A percentile compares a stretch with the other conserved stretches of the same genome.
phyloP scores from a whole-genome alignment of 2,797 vertebrate genomes.

The Ambastaia sidthimunki region DNA sequence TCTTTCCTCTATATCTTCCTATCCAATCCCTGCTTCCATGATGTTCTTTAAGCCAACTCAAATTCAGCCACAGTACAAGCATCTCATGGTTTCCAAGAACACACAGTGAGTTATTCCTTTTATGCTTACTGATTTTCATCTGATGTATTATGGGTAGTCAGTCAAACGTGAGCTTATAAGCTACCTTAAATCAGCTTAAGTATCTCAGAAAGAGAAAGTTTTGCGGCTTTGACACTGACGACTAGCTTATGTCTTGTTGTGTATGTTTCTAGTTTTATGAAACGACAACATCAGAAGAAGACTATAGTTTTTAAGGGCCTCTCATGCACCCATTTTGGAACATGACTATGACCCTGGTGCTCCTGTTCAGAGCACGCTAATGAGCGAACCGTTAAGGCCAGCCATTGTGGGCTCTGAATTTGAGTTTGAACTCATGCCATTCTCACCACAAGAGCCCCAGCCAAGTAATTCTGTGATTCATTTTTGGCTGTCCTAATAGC shows the following conservation, averaged over 20 bases:
- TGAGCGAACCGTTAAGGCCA: conserved; percentile 80
- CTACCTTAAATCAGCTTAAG: not conserved
- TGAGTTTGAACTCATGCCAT: conserved; percentile 75
- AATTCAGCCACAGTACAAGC: conserved; percentile 20
- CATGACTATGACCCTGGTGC: conserved; percentile 46
- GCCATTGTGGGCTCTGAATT: conserved; percentile 79
- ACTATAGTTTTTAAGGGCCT: conserved; percentile 19
- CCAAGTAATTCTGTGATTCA: conserved; percentile 79
- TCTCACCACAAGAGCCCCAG: conserved; percentile 77
- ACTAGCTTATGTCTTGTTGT: not conserved
- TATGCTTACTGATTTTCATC: conserved; percentile 18
- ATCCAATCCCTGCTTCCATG: not conserved
- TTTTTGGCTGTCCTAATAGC: conserved; percentile 69
- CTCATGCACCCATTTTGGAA: conserved; percentile 31
- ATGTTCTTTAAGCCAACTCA: conserved; percentile 18
- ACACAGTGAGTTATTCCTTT: conserved; percentile 12
- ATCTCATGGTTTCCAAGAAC: conserved; percentile 22
- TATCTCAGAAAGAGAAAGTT: no score
- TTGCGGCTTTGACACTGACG: not conserved
- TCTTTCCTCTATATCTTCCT: not conserved
- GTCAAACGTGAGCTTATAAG: not conserved
- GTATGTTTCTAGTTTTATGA: conserved; percentile 17
- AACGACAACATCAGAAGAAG: conserved; percentile 17
- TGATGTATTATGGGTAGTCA: conserved; percentile 14
- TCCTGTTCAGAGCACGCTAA: conserved; percentile 72